Conservation (phyloP, 1,140 invertebrate species). For the Calycopis cecrops region DNA sequence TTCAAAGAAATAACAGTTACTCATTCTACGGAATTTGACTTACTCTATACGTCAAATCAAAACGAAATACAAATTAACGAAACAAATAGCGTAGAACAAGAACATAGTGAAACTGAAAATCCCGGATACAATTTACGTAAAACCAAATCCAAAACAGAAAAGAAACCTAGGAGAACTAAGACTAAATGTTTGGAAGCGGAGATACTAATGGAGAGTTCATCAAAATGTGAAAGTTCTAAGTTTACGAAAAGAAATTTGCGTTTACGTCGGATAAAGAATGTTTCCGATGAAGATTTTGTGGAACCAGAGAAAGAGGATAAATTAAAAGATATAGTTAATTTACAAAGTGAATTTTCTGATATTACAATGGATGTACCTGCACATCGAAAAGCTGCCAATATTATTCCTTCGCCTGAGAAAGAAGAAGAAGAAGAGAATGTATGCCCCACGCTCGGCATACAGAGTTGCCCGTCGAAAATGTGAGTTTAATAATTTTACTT, state of each 20-base stretch:
- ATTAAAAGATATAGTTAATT: slow-evolving; percentile 54
- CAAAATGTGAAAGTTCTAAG: slow-evolving; percentile 35
- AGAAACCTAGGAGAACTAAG: slow-evolving; percentile 23
- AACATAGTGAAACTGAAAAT: slow-evolving; percentile 23
- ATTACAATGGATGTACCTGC: slow-evolving; percentile 49
- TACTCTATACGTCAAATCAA: slow-evolving; percentile 37
- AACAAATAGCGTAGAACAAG: slow-evolving; percentile 5
- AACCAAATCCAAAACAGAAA: slow-evolving; percentile 32
- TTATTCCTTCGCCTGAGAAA: slow-evolving; percentile 52
- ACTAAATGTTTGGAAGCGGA: slow-evolving; percentile 25
- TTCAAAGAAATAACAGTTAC: slow-evolving; percentile 47
- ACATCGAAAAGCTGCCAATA: slow-evolving; percentile 32
- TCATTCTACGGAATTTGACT: slow-evolving; percentile 53
- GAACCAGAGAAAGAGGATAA: slow-evolving; percentile 31
- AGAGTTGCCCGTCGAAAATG: slow-evolving; percentile 66
- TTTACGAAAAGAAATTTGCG: slow-evolving; percentile 34
- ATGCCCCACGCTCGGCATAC: slow-evolving; percentile 39
- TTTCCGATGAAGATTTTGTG: slow-evolving; percentile 22
- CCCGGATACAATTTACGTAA: slow-evolving; percentile 47
- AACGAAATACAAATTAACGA: slow-evolving; percentile 21
- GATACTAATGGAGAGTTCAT: slow-evolving; percentile 30
- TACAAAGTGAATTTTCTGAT: slow-evolving; percentile 54
- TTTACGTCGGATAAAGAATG: slow-evolving; percentile 37
- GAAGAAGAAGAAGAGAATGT: slow-evolving; percentile 36
- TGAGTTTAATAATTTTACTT: slow-evolving; percentile 22